These are phyloP conservation scores for Chaetorhynchus papuensis DNA, from an alignment of 2,113 vertebrate species.

Conservation along the genomic window DNA sequence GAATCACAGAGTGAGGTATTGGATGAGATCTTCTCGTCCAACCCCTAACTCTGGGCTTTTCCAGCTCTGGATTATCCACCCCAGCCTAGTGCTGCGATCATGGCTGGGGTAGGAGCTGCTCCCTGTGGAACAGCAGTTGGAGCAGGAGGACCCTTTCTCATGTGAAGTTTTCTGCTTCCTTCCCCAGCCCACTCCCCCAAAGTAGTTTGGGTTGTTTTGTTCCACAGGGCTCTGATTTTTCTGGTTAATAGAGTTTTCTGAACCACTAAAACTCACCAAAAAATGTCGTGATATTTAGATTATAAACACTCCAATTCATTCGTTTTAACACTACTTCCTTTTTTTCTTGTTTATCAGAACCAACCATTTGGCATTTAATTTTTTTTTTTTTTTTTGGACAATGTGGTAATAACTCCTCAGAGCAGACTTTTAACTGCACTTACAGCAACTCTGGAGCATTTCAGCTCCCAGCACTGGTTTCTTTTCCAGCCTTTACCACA, in stretches of 20 bases:
- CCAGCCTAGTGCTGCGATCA: not conserved
- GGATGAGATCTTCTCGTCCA: not conserved
- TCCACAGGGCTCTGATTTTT: not conserved
- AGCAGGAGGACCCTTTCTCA: not conserved
- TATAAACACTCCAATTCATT: not conserved
- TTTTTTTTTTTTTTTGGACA: not conserved
- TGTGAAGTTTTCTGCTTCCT: not conserved
- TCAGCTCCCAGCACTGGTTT: not conserved
- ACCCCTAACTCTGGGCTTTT: not conserved
- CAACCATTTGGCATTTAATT: no score
- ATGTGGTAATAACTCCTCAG: not conserved
- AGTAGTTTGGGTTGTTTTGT: not conserved
- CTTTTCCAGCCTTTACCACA: not conserved
- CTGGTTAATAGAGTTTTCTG: not conserved
- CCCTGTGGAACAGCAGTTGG: not conserved
- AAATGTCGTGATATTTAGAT: not conserved
- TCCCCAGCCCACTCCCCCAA: not conserved
- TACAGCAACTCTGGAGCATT: not conserved
- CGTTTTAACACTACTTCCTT: not conserved
- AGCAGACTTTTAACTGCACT: not conserved
- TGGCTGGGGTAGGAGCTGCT: not conserved
- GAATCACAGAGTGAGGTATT: not conserved
- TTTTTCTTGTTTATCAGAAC: not conserved
- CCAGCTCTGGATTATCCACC: not conserved
- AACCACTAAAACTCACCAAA: not conserved